Evolutionary conservation across 2,888 invertebrate genomes (phyloP).

Genomic region (Rotaria sp.): DNA sequence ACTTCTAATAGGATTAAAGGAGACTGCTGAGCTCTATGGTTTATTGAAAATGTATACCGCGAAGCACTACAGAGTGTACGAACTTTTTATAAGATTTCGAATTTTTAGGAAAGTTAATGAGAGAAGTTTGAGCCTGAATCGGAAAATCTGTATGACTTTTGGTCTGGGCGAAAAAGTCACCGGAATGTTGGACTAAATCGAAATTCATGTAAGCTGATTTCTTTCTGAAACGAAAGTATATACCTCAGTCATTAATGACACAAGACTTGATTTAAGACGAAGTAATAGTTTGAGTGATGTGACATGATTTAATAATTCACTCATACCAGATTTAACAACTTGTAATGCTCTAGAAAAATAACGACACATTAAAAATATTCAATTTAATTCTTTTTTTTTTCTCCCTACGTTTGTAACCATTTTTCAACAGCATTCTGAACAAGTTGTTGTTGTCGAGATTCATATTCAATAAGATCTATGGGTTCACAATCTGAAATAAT

Average conservation of each 20-base stretch:
- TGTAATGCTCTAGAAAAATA: neutral
- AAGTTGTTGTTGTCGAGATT: neutral
- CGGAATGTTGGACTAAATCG: too few species aligned
- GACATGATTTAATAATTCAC: neutral
- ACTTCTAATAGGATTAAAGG: too few species aligned
- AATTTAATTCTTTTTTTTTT: neutral
- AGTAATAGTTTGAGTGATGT: conserved; percentile 16
- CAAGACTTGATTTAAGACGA: neutral
- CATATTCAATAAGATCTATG: neutral
- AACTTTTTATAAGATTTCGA: too few species aligned
- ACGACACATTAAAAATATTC: neutral
- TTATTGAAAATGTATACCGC: too few species aligned
- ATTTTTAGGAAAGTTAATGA: too few species aligned
- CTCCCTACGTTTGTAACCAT: neutral
- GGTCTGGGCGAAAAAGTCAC: too few species aligned
- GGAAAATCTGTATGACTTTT: too few species aligned
- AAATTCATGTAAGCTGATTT: neutral
- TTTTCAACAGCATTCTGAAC: neutral
- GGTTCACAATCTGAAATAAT: neutral
- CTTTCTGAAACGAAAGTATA: neutral
- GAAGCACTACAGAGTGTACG: too few species aligned
- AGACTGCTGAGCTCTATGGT: too few species aligned
- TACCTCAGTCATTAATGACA: neutral
- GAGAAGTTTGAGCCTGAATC: too few species aligned
- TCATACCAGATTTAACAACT: neutral